These are phyloP conservation scores for Parnassius apollo DNA, from an alignment of 2,888 invertebrate species.

Conservation along the genomic window DNA sequence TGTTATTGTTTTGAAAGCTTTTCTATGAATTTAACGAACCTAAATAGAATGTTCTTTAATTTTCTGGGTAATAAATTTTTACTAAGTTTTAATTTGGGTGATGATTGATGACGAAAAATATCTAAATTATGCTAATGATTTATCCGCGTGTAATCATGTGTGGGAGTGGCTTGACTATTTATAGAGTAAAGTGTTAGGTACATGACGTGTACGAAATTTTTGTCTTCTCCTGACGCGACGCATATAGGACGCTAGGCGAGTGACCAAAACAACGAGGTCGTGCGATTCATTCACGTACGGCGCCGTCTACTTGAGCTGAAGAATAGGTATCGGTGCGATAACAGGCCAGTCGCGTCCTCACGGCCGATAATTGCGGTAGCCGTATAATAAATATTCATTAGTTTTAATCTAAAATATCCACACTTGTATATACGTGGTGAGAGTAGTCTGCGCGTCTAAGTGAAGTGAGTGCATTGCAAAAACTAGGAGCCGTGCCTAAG, in stretches of 20 bases:
- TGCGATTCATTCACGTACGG: slow-evolving; percentile 58
- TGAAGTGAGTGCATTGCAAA: slow-evolving; percentile 60
- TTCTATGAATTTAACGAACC: too few relatives aligned
- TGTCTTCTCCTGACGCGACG: slow-evolving; percentile 43
- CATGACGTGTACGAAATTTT: slow-evolving; percentile 46
- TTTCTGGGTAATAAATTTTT: too few relatives aligned
- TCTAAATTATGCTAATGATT: slow-evolving; percentile 1
- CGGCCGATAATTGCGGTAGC: slow-evolving; percentile 77
- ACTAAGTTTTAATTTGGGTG: too few relatives aligned
- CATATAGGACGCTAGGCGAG: slow-evolving; percentile 67
- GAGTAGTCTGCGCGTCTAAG: slow-evolving; percentile 24
- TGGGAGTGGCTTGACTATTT: slow-evolving; percentile 14
- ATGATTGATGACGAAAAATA: too few relatives aligned
- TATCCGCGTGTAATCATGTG: neutral
- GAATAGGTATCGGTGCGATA: slow-evolving; percentile 73
- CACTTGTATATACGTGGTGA: neutral
- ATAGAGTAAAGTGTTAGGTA: slow-evolving; percentile 26
- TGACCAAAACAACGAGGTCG: slow-evolving; percentile 67
- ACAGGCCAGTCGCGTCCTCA: slow-evolving; percentile 75
- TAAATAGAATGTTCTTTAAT: too few relatives aligned
- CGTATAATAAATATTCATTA: slow-evolving; percentile 7
- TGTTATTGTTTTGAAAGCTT: neutral
- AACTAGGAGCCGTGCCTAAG: slow-evolving; percentile 75
- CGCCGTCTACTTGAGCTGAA: slow-evolving; percentile 59
- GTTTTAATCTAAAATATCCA: neutral